Conservation (phyloP, 2,888 invertebrate species). For the Ceratothoa steindachneri region DNA sequence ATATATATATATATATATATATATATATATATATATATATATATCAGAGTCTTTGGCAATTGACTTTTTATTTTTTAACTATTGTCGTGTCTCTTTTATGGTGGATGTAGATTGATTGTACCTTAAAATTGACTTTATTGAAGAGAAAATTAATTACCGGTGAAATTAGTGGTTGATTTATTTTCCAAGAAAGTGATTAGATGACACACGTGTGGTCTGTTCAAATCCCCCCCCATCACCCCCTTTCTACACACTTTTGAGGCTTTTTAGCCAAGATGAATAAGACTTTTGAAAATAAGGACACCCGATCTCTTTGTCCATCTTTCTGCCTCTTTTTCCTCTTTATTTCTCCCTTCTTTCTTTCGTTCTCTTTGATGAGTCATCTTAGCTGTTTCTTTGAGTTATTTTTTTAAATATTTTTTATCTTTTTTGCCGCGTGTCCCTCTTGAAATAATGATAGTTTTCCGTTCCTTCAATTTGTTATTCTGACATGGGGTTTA, state of each 20-base stretch:
- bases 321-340: slow-evolving; percentile 1
- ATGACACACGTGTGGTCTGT: slow-evolving; percentile 2
- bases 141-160: slow-evolving; percentile 5
- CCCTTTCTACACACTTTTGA: no score
- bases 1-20: neutral
- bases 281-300: no score
- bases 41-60: neutral
- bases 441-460: neutral
- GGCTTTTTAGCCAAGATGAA: no score
- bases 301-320: neutral
- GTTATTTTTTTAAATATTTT: neutral
- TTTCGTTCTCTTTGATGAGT: neutral
- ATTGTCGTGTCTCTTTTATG: neutral
- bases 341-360: slow-evolving; percentile 1
- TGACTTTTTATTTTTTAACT: neutral
- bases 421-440: neutral
- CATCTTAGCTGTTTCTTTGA: neutral
- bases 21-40: neutral
- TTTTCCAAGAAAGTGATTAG: slow-evolving; percentile 5
- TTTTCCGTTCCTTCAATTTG: neutral
- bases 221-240: no score
- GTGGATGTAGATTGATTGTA: slow-evolving; percentile 3
- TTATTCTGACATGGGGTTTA: no score
- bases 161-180: slow-evolving; percentile 7
- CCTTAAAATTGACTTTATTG: slow-evolving; percentile 8